Evolutionary conservation across 2,797 vertebrate genomes (phyloP).

Genomic region (Coreius guichenoti): DNA sequence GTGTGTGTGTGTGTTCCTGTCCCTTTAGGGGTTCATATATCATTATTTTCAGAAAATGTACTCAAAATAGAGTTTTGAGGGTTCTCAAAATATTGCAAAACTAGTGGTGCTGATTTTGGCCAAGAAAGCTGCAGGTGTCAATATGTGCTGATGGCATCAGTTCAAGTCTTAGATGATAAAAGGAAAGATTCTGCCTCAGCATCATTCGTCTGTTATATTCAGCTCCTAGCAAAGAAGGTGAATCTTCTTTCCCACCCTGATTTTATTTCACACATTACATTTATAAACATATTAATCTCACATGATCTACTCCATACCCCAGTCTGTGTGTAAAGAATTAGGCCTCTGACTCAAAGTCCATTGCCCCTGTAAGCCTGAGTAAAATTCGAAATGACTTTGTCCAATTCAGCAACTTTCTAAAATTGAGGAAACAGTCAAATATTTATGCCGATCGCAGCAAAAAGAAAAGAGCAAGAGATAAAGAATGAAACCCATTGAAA

Average conservation of each 20-base stretch:
- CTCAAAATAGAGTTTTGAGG: neutral
- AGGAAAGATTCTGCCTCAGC: neutral
- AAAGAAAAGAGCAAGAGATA: constrained; percentile 33
- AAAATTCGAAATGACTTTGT: constrained; percentile 74
- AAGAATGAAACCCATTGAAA: constrained; percentile 32
- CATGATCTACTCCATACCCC: neutral
- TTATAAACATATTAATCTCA: constrained; percentile 12
- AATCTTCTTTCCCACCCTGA: neutral
- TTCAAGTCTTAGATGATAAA: neutral
- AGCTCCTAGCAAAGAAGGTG: neutral
- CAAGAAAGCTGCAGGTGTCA: constrained; percentile 1
- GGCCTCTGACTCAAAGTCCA: constrained; percentile 10
- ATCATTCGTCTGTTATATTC: neutral
- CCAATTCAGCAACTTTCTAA: constrained; percentile 77
- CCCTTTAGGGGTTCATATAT: neutral
- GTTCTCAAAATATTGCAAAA: neutral
- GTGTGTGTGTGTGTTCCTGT: too few relatives aligned
- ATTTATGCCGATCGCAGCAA: constrained; percentile 49
- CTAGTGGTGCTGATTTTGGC: neutral
- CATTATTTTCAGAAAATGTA: neutral
- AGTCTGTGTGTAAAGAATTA: constrained; percentile 14
- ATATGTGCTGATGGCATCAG: constrained; percentile 21
- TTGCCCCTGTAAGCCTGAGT: constrained; percentile 7
- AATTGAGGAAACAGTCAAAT: constrained; percentile 38
- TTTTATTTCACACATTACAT: constrained; percentile 11